phyloP scores from a whole-genome alignment of 2,888 invertebrate genomes.

The Melanargia galathea region DNA sequence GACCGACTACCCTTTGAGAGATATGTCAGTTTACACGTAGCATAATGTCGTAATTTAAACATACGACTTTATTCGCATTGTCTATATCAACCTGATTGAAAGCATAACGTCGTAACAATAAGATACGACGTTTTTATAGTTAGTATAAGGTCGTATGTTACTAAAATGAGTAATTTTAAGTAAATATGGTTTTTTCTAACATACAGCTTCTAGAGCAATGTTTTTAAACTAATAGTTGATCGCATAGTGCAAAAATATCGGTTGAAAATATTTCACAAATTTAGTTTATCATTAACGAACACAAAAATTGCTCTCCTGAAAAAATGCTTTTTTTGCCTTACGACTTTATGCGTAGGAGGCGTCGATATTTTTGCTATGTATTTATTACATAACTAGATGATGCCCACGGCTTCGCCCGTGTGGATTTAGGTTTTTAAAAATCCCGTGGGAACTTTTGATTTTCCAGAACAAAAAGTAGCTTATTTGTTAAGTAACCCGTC shows the following conservation, averaged over 20 bases:
- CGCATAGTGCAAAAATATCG: not conserved
- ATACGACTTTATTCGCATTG: not conserved
- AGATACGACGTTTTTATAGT: not conserved
- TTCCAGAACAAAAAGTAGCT: no score
- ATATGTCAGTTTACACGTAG: not conserved
- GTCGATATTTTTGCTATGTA: not conserved
- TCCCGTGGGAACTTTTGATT: no score
- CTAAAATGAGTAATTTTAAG: not conserved
- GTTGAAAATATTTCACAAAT: not conserved
- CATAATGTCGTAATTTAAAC: not conserved
- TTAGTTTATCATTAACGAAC: not conserved
- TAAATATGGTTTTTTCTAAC: not conserved
- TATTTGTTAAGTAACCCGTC: no score
- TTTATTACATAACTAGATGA: no score
- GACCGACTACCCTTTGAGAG: not conserved
- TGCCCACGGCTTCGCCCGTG: no score
- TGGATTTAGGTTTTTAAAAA: no score
- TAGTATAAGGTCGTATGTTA: not conserved
- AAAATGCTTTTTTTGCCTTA: slow-evolving; percentile 1
- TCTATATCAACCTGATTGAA: not conserved
- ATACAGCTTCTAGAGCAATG: not conserved
- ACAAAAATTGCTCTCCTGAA: not conserved
- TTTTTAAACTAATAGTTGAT: not conserved
- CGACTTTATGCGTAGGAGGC: not conserved
- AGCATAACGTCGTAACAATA: not conserved